phyloP scores from a whole-genome alignment of 1,140 invertebrate species.

The Psix sp. region DNA sequence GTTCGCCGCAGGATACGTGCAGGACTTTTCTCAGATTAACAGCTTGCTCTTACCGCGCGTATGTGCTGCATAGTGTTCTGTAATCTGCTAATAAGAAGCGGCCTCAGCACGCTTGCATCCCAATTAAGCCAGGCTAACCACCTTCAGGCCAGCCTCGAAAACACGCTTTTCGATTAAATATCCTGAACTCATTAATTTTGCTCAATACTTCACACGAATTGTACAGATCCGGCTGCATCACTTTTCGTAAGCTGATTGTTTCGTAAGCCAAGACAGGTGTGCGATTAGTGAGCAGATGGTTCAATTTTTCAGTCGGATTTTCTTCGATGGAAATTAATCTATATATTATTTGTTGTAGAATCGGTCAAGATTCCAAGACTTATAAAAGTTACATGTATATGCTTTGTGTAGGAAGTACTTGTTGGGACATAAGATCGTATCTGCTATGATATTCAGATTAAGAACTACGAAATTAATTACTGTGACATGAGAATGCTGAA shows the following conservation, averaged over 20 bases:
- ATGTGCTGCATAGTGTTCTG: slow-evolving; percentile 54
- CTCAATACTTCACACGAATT: slow-evolving; percentile 41
- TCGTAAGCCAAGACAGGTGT: slow-evolving; percentile 36
- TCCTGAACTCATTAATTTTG: slow-evolving; percentile 70
- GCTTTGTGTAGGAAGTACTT: too few species aligned
- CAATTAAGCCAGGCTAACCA: slow-evolving; percentile 68
- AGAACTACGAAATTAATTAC: too few species aligned
- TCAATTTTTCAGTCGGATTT: too few species aligned
- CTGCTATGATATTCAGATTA: too few species aligned
- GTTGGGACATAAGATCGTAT: too few species aligned
- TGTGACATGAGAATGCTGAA: too few species aligned
- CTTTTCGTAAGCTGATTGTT: slow-evolving; percentile 20
- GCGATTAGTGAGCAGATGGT: too few species aligned
- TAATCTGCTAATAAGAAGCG: slow-evolving; percentile 74
- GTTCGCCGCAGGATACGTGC: slow-evolving; percentile 72
- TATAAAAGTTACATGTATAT: too few species aligned
- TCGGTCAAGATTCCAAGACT: too few species aligned
- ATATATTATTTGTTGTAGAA: too few species aligned
- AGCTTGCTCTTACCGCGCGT: slow-evolving; percentile 67
- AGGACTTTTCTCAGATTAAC: slow-evolving; percentile 75
- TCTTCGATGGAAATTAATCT: too few species aligned
- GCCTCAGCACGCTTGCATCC: slow-evolving; percentile 65
- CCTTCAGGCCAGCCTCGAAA: slow-evolving; percentile 69
- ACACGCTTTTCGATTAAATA: slow-evolving; percentile 72
- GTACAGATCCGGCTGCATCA: slow-evolving; percentile 32